Evolutionary conservation across 2,113 vertebrate genomes (phyloP), one percentile per base, ranked within the genome.

Genomic region (Boleophthalmus pectinirostris): DNA sequence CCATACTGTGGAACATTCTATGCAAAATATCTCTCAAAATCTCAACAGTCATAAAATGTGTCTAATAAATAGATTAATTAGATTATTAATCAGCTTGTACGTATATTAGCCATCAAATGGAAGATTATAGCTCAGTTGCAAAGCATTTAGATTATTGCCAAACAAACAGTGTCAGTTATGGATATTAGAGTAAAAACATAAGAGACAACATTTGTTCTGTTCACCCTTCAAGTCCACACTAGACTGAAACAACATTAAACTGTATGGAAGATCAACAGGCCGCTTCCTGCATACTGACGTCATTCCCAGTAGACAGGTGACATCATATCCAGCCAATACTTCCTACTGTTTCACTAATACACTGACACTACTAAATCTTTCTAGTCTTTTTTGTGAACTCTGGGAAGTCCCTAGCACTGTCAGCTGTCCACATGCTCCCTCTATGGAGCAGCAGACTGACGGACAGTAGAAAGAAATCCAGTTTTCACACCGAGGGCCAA

Each of bases 341-440:
- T 61, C 15, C 58, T 29, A 64, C 5, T 14, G 58, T 20, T 61
- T 61, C 58, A 33, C 53, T n/a, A 23, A 56, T 21, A n/a, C 53
- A 16, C 65, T 35, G 61, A 54, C 57, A 45, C 29, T 4, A 25
- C 13, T 77, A 56, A 69, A 43, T 56, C 72, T 72, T 72, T 81
- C 69, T 49, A 5, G 47, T 82, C 78, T 15, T 61, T 76, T 86
- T 46, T 56, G 69, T 91, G 91, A 93, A 92, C 89, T 90, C 85
- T 92, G 92, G 92, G 91, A 92, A 94, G 91, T 92, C 87, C 92
- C 91, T 86, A 88, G 82, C 92, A 90, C 92, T 86, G 57, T 70
- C 67, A 73, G 72, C 73, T 75, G 60, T 78, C 63, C 65, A 57
- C 80, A 72, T 45, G 11, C 38, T 81, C 75, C 82, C 72, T 77